Percentiles rank a stretch among this genome's conserved stretches.
phyloP scores from a whole-genome alignment of 2,888 invertebrate species.

The Caenorhabditis drosophilae region DNA sequence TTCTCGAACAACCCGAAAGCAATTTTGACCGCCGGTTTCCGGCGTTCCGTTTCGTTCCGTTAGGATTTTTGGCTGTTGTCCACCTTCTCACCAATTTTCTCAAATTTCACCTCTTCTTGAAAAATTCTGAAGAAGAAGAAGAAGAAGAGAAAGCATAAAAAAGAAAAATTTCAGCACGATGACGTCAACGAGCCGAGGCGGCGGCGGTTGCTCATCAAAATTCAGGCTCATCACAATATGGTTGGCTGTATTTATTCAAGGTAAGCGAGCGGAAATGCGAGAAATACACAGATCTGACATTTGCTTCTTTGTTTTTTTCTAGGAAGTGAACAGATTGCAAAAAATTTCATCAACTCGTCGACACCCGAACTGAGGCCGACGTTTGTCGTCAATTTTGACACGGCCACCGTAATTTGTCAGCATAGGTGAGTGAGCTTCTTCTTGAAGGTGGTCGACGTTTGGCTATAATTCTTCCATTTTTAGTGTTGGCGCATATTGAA shows the following conservation, averaged over 20 bases:
- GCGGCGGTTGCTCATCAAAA: background rate
- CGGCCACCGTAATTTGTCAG: conserved; percentile 67
- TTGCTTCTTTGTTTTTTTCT: background rate
- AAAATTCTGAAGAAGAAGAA: too few relatives aligned
- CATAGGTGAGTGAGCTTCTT: conserved; percentile 33
- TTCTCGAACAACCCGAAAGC: background rate
- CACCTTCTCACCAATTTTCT: too few relatives aligned
- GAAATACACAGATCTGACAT: too few relatives aligned
- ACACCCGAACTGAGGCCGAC: conserved; percentile 62
- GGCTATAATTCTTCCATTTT: background rate
- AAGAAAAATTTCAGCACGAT: too few relatives aligned
- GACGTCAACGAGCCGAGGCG: background rate
- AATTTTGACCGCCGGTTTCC: background rate
- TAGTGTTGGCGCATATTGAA: too few relatives aligned
- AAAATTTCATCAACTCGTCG: conserved; percentile 60
- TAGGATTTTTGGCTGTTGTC: too few relatives aligned
- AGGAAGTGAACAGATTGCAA: conserved; percentile 35
- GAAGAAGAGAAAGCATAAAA: too few relatives aligned
- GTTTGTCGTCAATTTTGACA: conserved; percentile 69
- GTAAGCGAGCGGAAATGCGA: too few relatives aligned
- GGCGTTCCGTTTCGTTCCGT: too few relatives aligned
- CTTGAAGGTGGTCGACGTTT: background rate
- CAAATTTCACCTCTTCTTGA: too few relatives aligned
- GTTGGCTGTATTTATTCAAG: too few relatives aligned
- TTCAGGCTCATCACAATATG: background rate